Conservation (phyloP, 37 sponge, comb jelly and placozoan genomes). For the Diacarnus erythraeanus region DNA sequence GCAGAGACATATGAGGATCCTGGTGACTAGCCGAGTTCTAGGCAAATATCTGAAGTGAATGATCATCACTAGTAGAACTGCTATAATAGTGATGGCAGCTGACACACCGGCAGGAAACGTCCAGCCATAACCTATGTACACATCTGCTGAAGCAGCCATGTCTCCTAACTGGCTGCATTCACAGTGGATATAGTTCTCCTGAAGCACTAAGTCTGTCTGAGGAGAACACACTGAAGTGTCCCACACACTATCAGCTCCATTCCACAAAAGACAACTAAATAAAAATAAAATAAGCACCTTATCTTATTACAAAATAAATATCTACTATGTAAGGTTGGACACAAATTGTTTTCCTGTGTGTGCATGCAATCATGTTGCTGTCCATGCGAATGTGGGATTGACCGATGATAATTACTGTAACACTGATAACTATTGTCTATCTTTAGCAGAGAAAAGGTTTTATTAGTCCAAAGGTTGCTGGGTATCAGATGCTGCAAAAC, state of each 20-base stretch:
- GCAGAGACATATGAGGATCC: constrained; percentile 56
- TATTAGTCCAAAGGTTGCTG: too few relatives aligned
- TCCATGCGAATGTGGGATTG: too few relatives aligned
- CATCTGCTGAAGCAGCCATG: constrained; percentile 35
- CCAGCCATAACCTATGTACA: constrained; percentile 64
- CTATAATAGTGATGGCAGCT: constrained; percentile 58
- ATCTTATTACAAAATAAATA: too few relatives aligned
- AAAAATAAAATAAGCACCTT: too few relatives aligned
- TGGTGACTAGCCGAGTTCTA: constrained; percentile 46
- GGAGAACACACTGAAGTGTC: constrained; percentile 8
- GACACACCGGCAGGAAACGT: constrained; percentile 44
- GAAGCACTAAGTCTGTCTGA: constrained; percentile 13
- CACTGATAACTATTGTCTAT: background rate
- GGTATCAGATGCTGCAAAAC: too few relatives aligned
- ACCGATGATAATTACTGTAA: background rate
- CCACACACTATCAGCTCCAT: background rate
- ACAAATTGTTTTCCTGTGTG: too few relatives aligned
- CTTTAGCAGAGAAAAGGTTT: too few relatives aligned
- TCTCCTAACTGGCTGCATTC: constrained; percentile 57
- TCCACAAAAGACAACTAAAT: constrained; percentile 49
- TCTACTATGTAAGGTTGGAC: too few relatives aligned
- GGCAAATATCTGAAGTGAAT: constrained; percentile 60
- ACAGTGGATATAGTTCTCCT: constrained; percentile 61
- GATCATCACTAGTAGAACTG: constrained; percentile 26
- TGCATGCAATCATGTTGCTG: too few relatives aligned